These are phyloP conservation scores for Pampusana beccarii DNA, from an alignment of 2,113 vertebrate genomes.

Conservation along the genomic window DNA sequence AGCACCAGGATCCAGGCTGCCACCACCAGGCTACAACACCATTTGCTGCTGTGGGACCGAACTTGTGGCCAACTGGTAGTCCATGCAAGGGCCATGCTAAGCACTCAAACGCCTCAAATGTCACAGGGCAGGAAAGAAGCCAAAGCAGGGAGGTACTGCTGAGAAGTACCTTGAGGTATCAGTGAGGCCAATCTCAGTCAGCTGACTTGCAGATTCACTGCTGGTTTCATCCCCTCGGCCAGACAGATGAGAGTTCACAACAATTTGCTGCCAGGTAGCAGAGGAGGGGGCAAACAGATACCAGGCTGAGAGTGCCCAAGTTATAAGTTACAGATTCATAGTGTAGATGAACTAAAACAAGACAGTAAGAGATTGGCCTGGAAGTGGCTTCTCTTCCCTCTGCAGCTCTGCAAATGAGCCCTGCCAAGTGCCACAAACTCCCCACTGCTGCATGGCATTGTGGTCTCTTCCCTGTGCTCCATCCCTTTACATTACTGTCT, in stretches of 20 bases:
- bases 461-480: neutral
- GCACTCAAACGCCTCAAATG: neutral
- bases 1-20: neutral
- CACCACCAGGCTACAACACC: neutral
- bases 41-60: neutral
- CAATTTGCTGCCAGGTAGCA: neutral
- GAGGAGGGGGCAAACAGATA: neutral
- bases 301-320: neutral
- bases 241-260: neutral
- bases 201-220: fast-evolving
- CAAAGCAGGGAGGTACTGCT: neutral
- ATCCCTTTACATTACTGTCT: neutral
- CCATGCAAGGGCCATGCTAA: neutral
- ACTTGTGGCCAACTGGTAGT: neutral
- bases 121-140: neutral
- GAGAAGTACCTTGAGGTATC: neutral
- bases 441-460: neutral
- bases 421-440: neutral
- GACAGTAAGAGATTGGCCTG: neutral
- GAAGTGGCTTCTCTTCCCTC: neutral
- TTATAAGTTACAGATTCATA: neutral
- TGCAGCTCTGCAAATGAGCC: neutral
- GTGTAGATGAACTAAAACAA: neutral
- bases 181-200: neutral
- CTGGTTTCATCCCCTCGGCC: neutral